Conservation (phyloP, 2,888 invertebrate genomes). For the Julus scanicus region DNA sequence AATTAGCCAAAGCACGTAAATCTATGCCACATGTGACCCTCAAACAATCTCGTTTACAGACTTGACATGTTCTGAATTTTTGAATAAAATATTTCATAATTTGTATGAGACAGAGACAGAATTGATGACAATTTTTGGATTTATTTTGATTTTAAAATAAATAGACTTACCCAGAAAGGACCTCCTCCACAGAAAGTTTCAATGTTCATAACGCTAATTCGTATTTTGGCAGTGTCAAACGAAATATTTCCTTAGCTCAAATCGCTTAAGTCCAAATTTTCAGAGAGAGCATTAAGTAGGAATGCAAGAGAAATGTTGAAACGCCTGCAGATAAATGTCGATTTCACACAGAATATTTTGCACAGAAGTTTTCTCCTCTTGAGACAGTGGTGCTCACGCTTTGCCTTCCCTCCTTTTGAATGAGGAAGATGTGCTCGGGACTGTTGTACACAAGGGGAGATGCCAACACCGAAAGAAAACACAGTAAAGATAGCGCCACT, state of each 20-base stretch:
- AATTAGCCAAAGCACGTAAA: neutral
- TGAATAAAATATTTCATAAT: neutral
- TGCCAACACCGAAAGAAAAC: neutral
- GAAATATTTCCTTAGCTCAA: neutral
- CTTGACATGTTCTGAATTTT: neutral
- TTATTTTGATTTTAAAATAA: neutral
- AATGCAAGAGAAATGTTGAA: neutral
- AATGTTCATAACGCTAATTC: neutral
- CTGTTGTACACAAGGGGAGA: conserved; percentile 17
- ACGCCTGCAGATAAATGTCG: neutral
- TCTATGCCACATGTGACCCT: neutral
- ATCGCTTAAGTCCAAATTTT: neutral
- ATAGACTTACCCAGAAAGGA: neutral
- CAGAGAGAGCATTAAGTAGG: neutral
- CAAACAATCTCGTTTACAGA: neutral
- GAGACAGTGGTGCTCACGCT: conserved; percentile 16
- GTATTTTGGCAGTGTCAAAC: neutral
- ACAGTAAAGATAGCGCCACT: conserved; percentile 7
- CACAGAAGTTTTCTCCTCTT: neutral
- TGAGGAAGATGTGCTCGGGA: conserved; percentile 13
- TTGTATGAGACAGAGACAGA: too few relatives aligned
- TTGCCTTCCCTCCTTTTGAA: conserved; percentile 16
- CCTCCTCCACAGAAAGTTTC: conserved; percentile 10
- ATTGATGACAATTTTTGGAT: neutral
- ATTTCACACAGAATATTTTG: neutral